Percentiles rank a stretch among this genome's conserved stretches.
Conservation (phyloP, 2,888 invertebrate genomes). For the Tortricodes alternella region DNA sequence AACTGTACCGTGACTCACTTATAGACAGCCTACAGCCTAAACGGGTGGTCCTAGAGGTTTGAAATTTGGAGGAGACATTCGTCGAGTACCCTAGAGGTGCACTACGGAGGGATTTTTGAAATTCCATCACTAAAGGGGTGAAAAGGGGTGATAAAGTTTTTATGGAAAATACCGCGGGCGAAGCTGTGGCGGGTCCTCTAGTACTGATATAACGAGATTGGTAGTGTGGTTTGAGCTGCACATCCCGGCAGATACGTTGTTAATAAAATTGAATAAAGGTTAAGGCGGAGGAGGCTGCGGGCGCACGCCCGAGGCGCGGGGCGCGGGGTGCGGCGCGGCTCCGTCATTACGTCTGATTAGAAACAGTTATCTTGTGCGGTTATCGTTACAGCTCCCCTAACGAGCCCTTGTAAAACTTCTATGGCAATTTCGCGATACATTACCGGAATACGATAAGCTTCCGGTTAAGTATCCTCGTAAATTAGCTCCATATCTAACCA, state of each 20-base stretch:
- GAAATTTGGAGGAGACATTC: too few species aligned
- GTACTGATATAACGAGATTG: slow-evolving; percentile 3
- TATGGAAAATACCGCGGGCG: too few species aligned
- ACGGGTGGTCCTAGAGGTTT: too few species aligned
- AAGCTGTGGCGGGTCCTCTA: too few species aligned
- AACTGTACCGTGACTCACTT: too few species aligned
- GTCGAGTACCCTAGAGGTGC: too few species aligned
- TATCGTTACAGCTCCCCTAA: slow-evolving; percentile 74
- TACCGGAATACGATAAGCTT: slow-evolving; percentile 63
- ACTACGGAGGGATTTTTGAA: too few species aligned
- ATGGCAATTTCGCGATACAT: slow-evolving; percentile 68
- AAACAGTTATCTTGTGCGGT: slow-evolving; percentile 77
- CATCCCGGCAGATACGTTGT: slow-evolving; percentile 29
- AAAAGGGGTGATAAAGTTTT: too few species aligned
- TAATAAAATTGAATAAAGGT: slow-evolving; percentile 58
- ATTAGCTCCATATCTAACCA: slow-evolving; percentile 40
- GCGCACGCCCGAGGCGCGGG: slow-evolving; percentile 35
- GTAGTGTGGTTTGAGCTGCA: slow-evolving; percentile 28
- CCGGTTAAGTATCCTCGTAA: slow-evolving; percentile 60
- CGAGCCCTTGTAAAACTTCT: slow-evolving; percentile 76
- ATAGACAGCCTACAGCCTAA: too few species aligned
- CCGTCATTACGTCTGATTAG: slow-evolving; percentile 75
- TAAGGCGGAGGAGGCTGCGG: slow-evolving; percentile 40
- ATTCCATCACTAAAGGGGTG: too few species aligned
- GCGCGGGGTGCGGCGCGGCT: slow-evolving; percentile 40